A percentile compares a stretch with the other conserved stretches of the same genome.
phyloP scores from a whole-genome alignment of 2,888 invertebrate genomes.

The Phymatocera aterrima region DNA sequence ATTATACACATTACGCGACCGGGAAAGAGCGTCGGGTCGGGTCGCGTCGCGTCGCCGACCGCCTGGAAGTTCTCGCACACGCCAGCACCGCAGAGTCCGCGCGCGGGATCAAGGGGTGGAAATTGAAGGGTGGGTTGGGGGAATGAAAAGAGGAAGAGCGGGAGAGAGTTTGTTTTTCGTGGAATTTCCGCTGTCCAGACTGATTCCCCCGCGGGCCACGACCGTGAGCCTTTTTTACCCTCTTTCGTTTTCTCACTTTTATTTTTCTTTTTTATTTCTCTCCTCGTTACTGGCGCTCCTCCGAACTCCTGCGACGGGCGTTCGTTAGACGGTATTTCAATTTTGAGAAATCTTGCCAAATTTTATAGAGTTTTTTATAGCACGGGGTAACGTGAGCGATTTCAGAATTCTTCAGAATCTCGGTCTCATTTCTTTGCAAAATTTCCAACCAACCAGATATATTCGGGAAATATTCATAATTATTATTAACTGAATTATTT shows the following conservation, averaged over 20 bases:
- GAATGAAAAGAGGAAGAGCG: too few species aligned
- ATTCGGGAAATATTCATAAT: too few species aligned
- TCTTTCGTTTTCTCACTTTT: neutral
- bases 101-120: neutral
- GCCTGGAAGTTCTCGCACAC: constrained; percentile 8
- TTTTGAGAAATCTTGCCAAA: too few species aligned
- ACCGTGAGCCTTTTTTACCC: neutral
- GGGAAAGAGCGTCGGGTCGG: too few species aligned
- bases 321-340: neutral
- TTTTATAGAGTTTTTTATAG: too few species aligned
- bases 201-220: constrained; percentile 67
- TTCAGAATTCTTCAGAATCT: too few species aligned
- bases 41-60: too few species aligned
- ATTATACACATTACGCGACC: constrained; percentile 3
- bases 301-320: neutral
- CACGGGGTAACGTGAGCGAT: too few species aligned
- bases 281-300: neutral
- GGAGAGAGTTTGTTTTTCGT: constrained; percentile 64
- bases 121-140: neutral
- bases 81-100: constrained; percentile 2
- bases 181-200: constrained; percentile 67
- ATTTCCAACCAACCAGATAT: too few species aligned
- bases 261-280: neutral
- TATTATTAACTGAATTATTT: too few species aligned
- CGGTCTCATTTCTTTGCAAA: too few species aligned